A percentile compares a stretch with the other conserved stretches of the same genome.
These are phyloP conservation scores for Tetramorium parvispinum DNA, from an alignment of 1,140 invertebrate genomes.

Conservation along the genomic window DNA sequence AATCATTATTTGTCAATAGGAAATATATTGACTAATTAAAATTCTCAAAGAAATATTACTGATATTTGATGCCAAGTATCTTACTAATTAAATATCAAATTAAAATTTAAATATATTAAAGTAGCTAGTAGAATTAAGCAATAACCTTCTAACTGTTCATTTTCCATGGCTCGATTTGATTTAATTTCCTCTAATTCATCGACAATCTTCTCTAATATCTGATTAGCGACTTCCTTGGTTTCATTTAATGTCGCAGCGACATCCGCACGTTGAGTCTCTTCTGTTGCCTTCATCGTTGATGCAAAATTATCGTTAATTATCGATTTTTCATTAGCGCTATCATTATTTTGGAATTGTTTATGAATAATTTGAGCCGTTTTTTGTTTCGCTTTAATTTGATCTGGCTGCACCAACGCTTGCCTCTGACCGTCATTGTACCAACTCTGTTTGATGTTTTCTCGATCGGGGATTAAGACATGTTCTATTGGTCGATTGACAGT, in stretches of 20 bases:
- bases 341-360: background rate
- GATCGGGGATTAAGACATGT: constrained; percentile 34
- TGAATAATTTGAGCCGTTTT: background rate
- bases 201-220: constrained; percentile 76
- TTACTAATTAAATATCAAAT: background rate
- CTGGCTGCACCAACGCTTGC: background rate
- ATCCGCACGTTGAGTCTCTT: constrained; percentile 41
- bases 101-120: background rate
- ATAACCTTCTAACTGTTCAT: constrained; percentile 66
- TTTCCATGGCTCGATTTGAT: constrained; percentile 21
- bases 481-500: constrained; percentile 15
- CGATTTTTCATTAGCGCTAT: background rate
- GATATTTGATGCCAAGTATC: background rate
- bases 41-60: background rate
- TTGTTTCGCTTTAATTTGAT: background rate
- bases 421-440: background rate
- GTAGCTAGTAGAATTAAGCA: background rate
- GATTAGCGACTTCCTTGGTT: constrained; percentile 75
- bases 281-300: background rate
- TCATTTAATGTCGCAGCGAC: constrained; percentile 58
- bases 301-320: background rate
- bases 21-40: background rate
- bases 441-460: background rate
- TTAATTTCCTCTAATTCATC: constrained; percentile 76
- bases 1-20: too few relatives aligned